A percentile compares a stretch with the other conserved stretches of the same genome.
phyloP scores from a whole-genome alignment of 1,140 invertebrate genomes.

The Goniozus legneri region DNA sequence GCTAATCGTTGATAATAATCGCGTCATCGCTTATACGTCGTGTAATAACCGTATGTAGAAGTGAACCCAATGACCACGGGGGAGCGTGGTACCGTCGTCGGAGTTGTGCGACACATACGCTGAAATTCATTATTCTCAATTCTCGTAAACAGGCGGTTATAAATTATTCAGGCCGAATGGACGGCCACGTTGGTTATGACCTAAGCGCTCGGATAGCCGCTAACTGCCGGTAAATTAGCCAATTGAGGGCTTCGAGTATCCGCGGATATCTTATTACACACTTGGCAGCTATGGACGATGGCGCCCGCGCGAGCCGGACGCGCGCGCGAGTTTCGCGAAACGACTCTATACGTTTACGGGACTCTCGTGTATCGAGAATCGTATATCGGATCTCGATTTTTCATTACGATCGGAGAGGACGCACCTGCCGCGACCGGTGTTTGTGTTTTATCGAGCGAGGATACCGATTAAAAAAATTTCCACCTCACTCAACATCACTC shows the following conservation, averaged over 20 bases:
- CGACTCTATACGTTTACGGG: too few species aligned
- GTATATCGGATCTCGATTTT: too few species aligned
- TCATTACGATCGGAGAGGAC: too few species aligned
- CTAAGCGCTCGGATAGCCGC: constrained; percentile 52
- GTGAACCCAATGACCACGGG: constrained; percentile 24
- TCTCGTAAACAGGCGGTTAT: constrained; percentile 57
- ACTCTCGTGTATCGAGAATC: too few species aligned
- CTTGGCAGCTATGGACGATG: constrained; percentile 45
- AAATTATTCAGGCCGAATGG: constrained; percentile 56
- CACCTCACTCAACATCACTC: too few species aligned
- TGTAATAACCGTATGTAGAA: constrained; percentile 31
- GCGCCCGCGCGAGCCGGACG: constrained; percentile 47
- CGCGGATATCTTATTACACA: constrained; percentile 57
- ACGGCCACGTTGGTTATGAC: constrained; percentile 49
- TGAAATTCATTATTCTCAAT: constrained; percentile 56
- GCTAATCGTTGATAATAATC: constrained; percentile 3
- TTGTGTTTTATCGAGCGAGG: too few species aligned
- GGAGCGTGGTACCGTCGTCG: constrained; percentile 33
- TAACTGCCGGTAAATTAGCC: constrained; percentile 56
- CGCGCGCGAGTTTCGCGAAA: too few species aligned
- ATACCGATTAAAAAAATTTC: too few species aligned
- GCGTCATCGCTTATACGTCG: constrained; percentile 17
- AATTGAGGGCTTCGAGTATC: constrained; percentile 58
- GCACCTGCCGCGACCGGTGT: too few species aligned
- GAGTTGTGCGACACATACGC: constrained; percentile 32